Conservation (phyloP, 2,888 invertebrate genomes). For the Chrysopilus asiliformis region DNA sequence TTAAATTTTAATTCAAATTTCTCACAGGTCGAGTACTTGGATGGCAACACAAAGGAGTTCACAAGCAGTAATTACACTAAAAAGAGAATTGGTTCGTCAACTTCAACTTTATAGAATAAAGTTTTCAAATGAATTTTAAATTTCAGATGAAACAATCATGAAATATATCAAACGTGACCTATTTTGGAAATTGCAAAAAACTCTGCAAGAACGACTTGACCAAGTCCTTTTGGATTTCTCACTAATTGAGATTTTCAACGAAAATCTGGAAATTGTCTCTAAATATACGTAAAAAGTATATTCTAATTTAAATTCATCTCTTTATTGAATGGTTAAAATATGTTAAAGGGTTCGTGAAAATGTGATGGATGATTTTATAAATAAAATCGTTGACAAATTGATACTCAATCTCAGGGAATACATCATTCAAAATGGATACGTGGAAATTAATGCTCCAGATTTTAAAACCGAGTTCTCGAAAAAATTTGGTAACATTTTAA, state of each 20-base stretch:
- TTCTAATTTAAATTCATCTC: neutral
- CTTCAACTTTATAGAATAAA: neutral
- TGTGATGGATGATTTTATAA: neutral
- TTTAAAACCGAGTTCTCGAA: conserved; percentile 2
- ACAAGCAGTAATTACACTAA: conserved; percentile 2
- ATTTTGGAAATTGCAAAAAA: conserved; percentile 10
- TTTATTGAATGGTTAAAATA: neutral
- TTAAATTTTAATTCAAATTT: too few species aligned
- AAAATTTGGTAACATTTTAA: conserved; percentile 6
- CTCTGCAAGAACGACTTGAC: conserved; percentile 10
- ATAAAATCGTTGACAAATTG: conserved; percentile 3
- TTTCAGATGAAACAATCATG: conserved; percentile 10
- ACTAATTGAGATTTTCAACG: conserved; percentile 10
- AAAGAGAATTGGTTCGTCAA: conserved; percentile 5
- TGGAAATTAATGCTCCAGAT: neutral
- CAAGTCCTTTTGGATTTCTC: conserved; percentile 11
- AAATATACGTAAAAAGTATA: conserved; percentile 10
- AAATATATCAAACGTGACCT: conserved; percentile 12
- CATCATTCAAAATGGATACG: neutral
- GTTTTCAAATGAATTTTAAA: neutral
- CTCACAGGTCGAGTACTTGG: conserved; percentile 10
- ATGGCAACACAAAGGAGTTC: conserved; percentile 2
- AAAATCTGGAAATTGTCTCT: conserved; percentile 8
- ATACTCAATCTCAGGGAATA: neutral
- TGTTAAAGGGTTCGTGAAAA: neutral